Conservation (phyloP, 2,113 vertebrate species). For the Oxyura jamaicensis region DNA sequence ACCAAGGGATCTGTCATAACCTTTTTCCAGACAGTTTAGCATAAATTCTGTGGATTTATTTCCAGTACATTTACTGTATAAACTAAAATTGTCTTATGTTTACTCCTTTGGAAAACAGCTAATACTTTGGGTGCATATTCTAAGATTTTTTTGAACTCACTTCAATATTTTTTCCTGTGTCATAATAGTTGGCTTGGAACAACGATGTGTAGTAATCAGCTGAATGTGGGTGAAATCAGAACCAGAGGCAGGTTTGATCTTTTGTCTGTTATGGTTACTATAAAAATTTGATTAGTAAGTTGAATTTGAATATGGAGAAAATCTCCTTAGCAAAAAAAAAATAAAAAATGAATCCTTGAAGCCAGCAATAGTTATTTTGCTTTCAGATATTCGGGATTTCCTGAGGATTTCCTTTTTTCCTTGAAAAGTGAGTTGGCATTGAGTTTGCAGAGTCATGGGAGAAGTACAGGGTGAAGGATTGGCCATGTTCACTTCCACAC, state of each 20-base stretch:
- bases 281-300: not conserved
- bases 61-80: not conserved
- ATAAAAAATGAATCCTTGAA: not conserved
- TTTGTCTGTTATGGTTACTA: not conserved
- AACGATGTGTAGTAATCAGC: not conserved
- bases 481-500: fast-evolving
- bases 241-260: not conserved
- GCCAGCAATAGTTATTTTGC: not conserved
- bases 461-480: not conserved
- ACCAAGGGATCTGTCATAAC: not conserved
- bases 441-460: not conserved
- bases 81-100: conserved; percentile 23
- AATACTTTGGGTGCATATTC: conserved; percentile 6
- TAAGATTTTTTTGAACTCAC: conserved; percentile 5
- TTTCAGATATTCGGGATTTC: not conserved
- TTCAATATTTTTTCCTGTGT: conserved; percentile 39
- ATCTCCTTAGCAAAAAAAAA: not conserved
- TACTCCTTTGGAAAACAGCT: conserved; percentile 38
- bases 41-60: not conserved
- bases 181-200: conserved; percentile 21
- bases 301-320: not conserved
- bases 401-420: not conserved
- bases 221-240: conserved; percentile 42
- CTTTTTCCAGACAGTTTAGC: not conserved
- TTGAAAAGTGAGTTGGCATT: not conserved